A percentile compares a stretch with the other conserved stretches of the same genome.
Conservation (phyloP, 2,888 invertebrate species). For the Hyposoter dolosus region DNA sequence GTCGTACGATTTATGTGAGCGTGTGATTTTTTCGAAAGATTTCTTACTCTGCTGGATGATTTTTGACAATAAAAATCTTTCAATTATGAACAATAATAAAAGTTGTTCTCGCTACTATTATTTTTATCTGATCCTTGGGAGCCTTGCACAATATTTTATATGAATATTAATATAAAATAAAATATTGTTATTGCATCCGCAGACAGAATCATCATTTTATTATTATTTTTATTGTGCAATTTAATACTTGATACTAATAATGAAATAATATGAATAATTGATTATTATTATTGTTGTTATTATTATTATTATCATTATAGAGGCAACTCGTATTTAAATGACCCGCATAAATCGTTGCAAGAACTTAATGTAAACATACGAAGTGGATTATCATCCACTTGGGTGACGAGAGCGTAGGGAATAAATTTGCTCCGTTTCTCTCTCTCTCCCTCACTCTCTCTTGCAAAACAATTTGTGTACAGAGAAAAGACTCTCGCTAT, state of each 20-base stretch:
- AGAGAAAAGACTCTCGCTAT: constrained; percentile 34
- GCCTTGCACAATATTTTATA: background rate
- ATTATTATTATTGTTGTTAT: constrained; percentile 4
- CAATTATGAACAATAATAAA: background rate
- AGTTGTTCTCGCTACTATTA: background rate
- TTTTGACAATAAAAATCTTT: background rate
- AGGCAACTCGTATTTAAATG: constrained; percentile 2
- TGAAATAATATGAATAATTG: constrained; percentile 1
- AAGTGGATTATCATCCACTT: constrained; percentile 59
- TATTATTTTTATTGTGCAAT: constrained; percentile 1
- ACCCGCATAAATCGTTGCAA: constrained; percentile 13
- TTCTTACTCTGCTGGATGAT: constrained; percentile 2
- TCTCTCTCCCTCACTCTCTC: constrained; percentile 33
- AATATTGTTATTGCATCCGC: background rate
- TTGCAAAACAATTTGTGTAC: constrained; percentile 67
- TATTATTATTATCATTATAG: background rate
- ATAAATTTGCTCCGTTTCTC: constrained; percentile 52
- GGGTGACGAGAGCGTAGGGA: constrained; percentile 50
- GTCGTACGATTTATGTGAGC: background rate
- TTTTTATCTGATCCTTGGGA: background rate
- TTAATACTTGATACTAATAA: background rate
- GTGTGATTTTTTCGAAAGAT: constrained; percentile 11
- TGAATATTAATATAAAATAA: background rate
- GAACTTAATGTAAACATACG: constrained; percentile 20
- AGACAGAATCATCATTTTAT: background rate